Base-by-base conservation (phyloP, 2,797 vertebrate genomes). In the Alca torda region DNA sequence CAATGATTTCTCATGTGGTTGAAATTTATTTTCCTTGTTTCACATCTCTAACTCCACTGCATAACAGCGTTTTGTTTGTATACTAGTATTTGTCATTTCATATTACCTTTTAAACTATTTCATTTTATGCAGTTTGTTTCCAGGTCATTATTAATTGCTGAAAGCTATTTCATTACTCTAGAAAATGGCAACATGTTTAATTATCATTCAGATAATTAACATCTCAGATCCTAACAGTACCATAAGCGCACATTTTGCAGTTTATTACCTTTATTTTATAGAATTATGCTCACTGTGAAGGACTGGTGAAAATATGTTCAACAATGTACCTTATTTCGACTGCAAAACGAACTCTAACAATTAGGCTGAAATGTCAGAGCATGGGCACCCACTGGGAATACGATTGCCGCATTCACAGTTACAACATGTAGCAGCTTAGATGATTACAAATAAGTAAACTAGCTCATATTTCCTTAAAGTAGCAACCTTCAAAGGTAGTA, bases 211-310 rank as follows among this genome's bases (percentile, higher is more conserved):
- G 78, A 80, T 95, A 92, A 91, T 87, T 91, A 95, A 68, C 54
- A 87, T 77, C 96, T 94, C 39, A 84, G 76, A 84, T 89, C 70
- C 33, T 89, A 92, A 75, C 39, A 24, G 37, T 92, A 80, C 61
- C 63, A 78, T 81, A 95, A 96, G 46, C 81, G 60, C 24, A 23
- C 51, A 67, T 90, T 95, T 97, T 96, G 77, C 82, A 91, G 73
- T 96, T 93, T 65, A 72, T 89, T 93, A 61, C 51, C 88, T 97
- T 94, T 88, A 84, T 95, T 97, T 96, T 93, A 72, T 69, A 87
- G 75, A 96, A 67, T 80, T 94, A 48, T 46, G 11, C 30, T 85
- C 60, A 43, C 0, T 31, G 19, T 23, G 57, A 89, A 48, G 17
- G 53, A 65, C 25, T 77, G 39, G 15, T 68, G 13, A 48, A 78